Base-by-base conservation (phyloP, 2,888 invertebrate genomes). In the Apodemia mormo region DNA sequence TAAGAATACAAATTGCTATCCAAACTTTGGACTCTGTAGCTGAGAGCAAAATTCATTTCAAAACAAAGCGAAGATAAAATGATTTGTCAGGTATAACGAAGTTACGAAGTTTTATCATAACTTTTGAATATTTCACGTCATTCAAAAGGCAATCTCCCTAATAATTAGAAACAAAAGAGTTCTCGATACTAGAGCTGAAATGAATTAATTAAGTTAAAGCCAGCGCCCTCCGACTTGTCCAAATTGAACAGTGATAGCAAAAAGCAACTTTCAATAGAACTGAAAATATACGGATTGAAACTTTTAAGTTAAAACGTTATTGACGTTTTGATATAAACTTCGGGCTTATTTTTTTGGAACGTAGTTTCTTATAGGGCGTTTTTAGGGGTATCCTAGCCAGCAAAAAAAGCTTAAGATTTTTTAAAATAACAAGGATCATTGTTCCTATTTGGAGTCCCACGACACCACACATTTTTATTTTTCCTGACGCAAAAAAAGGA, bases 91-190 rank as follows among this genome's bases (percentile, higher is more conserved):
- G 61, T 64, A 64, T 64, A 64, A 64, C 61, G 37, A 37, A 64
- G 61, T 64, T 37, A 14, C n/a, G 61, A 64, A 64, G 61, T 64
- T 64, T 64, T 64, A 64, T 61, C 61, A 61, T 61, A 30, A 61
- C 61, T 61, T 61, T 61, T 61, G 61, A 61, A 61, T 30, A 61
- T 61, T 61, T 33, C 61, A 33, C 61, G 33, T 61, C 61, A 61
- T 69, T 69, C 65, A 67, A 69, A 40, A 40, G 67, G 75, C 74
- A 72, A 74, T 74, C 71, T 73, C 69, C 69, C 68, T 74, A 70
- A 75, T 73, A 73, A 76, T 72, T 73, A 74, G 73, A 75, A 73
- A 76, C 75, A 76, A 75, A 74, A 72, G 72, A 66, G 61, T 61
- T 72, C 71, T 54, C 67, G 72, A 69, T 73, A 72, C 73, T 72